Conservation (phyloP, 2,113 vertebrate species). For the Python bivittatus region DNA sequence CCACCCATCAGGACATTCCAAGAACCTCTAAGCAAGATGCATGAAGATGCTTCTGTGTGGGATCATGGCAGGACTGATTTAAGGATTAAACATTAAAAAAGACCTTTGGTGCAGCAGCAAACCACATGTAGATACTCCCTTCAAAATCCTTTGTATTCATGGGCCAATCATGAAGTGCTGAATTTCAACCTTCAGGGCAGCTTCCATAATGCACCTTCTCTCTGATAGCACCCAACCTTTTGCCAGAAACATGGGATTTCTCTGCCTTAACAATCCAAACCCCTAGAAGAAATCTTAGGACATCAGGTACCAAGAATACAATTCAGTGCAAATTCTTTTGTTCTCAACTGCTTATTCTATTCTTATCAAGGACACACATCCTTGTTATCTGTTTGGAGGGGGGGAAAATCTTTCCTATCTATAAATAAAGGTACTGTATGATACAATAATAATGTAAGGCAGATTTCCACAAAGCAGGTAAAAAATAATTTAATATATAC, state of each 20-base stretch:
- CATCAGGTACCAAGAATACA: background rate
- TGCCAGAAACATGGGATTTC: background rate
- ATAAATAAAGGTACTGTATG: background rate
- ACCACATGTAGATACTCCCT: background rate
- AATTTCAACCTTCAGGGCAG: too few species aligned
- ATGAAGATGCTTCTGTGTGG: background rate
- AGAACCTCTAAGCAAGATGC: background rate
- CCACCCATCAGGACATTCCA: background rate
- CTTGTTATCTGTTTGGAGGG: background rate
- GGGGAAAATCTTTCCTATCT: background rate
- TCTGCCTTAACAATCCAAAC: background rate
- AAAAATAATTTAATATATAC: background rate
- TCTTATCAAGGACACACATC: background rate
- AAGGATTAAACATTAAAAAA: background rate
- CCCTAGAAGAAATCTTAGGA: background rate
- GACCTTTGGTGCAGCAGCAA: background rate
- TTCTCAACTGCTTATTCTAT: background rate
- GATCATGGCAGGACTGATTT: background rate
- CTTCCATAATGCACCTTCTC: too few species aligned
- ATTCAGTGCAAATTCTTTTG: background rate
- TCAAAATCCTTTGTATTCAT: too few species aligned
- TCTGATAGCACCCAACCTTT: background rate
- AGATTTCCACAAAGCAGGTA: background rate
- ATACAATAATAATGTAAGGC: background rate
- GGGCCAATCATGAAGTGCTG: too few species aligned